phyloP scores from a whole-genome alignment of 2,888 invertebrate genomes.

The Folsomia candida region DNA sequence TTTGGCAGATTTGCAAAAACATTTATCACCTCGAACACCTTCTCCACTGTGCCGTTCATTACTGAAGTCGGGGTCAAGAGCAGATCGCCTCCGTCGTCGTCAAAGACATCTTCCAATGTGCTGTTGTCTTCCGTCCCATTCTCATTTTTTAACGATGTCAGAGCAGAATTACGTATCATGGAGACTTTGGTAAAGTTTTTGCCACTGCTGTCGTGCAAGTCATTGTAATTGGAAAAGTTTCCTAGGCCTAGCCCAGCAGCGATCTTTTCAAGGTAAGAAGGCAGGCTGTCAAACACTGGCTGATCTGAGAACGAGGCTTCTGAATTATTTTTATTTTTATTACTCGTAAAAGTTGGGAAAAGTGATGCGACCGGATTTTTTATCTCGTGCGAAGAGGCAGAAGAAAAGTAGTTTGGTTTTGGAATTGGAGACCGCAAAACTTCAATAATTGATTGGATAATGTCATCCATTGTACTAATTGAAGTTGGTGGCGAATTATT shows the following conservation, averaged over 20 bases:
- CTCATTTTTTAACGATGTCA: too few species aligned
- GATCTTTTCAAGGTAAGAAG: neutral
- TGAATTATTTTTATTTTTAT: neutral
- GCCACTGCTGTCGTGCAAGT: too few species aligned
- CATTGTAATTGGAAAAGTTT: neutral
- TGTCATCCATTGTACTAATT: neutral
- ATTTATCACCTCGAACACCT: slow-evolving; percentile 18
- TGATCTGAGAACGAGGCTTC: neutral
- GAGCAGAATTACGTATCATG: neutral
- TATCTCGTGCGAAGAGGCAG: too few species aligned
- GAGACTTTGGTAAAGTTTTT: neutral
- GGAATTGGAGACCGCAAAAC: neutral
- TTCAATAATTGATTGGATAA: neutral
- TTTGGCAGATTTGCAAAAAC: slow-evolving; percentile 19
- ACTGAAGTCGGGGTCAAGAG: neutral
- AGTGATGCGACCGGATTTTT: too few species aligned
- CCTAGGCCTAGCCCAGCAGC: neutral
- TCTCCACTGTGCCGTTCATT: slow-evolving; percentile 33
- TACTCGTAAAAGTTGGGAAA: neutral
- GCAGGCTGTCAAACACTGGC: neutral
- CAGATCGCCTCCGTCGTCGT: neutral
- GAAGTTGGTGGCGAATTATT: neutral
- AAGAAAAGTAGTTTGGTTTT: too few species aligned
- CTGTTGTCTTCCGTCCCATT: too few species aligned
- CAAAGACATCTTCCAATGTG: neutral